Evolutionary conservation across 1,140 invertebrate species (phyloP).

Genomic region (Procambarus virginalis): DNA sequence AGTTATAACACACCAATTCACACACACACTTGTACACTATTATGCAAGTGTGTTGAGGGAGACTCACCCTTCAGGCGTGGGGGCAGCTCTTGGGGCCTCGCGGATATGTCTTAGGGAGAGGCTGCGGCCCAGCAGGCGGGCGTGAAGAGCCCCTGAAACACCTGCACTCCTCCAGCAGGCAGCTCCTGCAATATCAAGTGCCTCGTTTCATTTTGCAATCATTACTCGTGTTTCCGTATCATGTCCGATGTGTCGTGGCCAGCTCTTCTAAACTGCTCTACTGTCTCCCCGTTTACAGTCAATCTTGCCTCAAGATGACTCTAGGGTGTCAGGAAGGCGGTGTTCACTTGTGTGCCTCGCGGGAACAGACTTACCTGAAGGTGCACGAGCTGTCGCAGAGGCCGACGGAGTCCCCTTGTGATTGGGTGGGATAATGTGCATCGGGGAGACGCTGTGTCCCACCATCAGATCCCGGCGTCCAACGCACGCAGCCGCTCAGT

Average conservation of each 20-base stretch:
- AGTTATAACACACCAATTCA: too few species aligned
- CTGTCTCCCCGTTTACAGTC: too few species aligned
- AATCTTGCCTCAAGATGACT: too few species aligned
- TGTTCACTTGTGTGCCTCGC: too few species aligned
- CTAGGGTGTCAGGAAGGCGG: too few species aligned
- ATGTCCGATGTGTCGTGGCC: too few species aligned
- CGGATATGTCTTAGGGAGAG: constrained; percentile 85
- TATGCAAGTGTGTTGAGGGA: too few species aligned
- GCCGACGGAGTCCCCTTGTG: constrained; percentile 83
- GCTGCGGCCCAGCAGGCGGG: constrained; percentile 84
- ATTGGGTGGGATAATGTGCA: constrained; percentile 86
- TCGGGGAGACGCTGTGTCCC: constrained; percentile 85
- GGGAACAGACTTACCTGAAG: constrained; percentile 74
- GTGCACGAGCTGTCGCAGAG: constrained; percentile 88
- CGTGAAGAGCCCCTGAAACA: constrained; percentile 87
- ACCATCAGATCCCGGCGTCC: constrained; percentile 80
- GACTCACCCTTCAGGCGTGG: constrained; percentile 80
- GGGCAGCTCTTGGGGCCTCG: constrained; percentile 82
- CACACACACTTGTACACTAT: too few species aligned
- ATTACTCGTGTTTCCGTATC: too few species aligned
- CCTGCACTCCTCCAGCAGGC: constrained; percentile 84
- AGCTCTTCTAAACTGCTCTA: too few species aligned
- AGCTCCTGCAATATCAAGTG: constrained; percentile 73
- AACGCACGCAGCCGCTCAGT: constrained; percentile 78
- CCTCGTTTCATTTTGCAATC: too few species aligned